Percentiles rank a stretch among this genome's conserved stretches.
Conservation (phyloP, 2,797 vertebrate genomes). For the Holocentrus rufus region DNA sequence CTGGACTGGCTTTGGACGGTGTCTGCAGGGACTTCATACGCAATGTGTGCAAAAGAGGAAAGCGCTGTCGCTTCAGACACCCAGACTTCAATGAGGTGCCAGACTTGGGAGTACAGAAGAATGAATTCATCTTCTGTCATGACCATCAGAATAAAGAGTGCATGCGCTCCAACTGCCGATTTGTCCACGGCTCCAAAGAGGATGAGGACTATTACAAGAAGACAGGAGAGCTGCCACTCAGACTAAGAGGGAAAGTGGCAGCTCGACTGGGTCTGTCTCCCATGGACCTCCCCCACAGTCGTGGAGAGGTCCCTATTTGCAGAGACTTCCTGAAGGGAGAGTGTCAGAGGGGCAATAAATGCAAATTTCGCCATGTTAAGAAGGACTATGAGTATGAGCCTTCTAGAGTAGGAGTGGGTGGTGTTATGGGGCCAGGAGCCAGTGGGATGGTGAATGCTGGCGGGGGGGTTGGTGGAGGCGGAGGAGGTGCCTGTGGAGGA, state of each 20-base stretch:
- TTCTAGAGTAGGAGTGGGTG: conserved; percentile 74
- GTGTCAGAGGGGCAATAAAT: conserved; percentile 94
- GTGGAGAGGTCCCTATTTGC: conserved; percentile 95
- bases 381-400: conserved; percentile 90
- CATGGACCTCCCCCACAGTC: conserved; percentile 92
- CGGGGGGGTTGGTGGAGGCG: conserved; percentile 68
- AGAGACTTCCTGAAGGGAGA: conserved; percentile 96
- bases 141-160: conserved; percentile 99
- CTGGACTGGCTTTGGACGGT: conserved; percentile 82
- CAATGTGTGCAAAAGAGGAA: conserved; percentile 96
- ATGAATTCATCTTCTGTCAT: conserved; percentile 98
- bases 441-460: conserved; percentile 77
- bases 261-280: conserved; percentile 92
- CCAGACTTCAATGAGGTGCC: conserved; percentile 94
- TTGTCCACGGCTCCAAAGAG: conserved; percentile 97
- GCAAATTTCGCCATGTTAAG: conserved; percentile 95
- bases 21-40: conserved; percentile 96
- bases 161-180: conserved; percentile 92
- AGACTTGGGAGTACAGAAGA: conserved; percentile 96
- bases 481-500: conserved; percentile 70
- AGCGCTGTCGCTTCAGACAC: conserved; percentile 95
- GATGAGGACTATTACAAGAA: conserved; percentile 99
- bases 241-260: conserved; percentile 94
- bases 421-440: conserved; percentile 75
- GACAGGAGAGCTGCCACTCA: conserved; percentile 90